Evolutionary conservation across 2,888 invertebrate genomes (phyloP).

Genomic region (Dynastes maya): DNA sequence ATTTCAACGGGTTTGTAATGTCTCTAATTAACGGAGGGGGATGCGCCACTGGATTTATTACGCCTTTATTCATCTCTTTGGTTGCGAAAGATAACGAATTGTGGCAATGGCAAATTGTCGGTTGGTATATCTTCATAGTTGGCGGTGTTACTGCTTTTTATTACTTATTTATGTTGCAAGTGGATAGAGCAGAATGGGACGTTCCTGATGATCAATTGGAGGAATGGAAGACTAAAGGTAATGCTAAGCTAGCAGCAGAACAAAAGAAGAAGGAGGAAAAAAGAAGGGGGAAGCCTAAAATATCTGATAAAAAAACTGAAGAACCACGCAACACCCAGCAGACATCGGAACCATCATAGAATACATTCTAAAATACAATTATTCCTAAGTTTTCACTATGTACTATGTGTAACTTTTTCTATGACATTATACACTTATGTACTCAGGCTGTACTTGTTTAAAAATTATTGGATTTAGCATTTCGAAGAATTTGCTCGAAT

Average conservation of each 20-base stretch:
- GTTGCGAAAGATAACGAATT: slow-evolving; percentile 3
- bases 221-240: background rate
- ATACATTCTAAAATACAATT: too few relatives aligned
- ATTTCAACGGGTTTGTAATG: slow-evolving; percentile 78
- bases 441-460: too few relatives aligned
- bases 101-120: slow-evolving; percentile 18
- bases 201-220: slow-evolving; percentile 12
- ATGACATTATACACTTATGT: too few relatives aligned
- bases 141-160: background rate
- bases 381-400: too few relatives aligned
- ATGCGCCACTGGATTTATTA: slow-evolving; percentile 76
- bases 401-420: too few relatives aligned
- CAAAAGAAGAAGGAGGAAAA: background rate
- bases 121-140: slow-evolving; percentile 1
- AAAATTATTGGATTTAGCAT: too few relatives aligned
- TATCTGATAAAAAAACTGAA: background rate
- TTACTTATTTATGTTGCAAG: slow-evolving; percentile 6
- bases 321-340: background rate
- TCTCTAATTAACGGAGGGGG: slow-evolving; percentile 78
- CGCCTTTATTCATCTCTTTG: slow-evolving; percentile 72
- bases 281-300: background rate
- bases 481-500: too few relatives aligned
- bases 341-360: too few relatives aligned
- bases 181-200: slow-evolving; percentile 30
- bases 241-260: background rate